Evolutionary conservation across 2,113 vertebrate genomes (phyloP).

Genomic region (Oreochromis aureus): DNA sequence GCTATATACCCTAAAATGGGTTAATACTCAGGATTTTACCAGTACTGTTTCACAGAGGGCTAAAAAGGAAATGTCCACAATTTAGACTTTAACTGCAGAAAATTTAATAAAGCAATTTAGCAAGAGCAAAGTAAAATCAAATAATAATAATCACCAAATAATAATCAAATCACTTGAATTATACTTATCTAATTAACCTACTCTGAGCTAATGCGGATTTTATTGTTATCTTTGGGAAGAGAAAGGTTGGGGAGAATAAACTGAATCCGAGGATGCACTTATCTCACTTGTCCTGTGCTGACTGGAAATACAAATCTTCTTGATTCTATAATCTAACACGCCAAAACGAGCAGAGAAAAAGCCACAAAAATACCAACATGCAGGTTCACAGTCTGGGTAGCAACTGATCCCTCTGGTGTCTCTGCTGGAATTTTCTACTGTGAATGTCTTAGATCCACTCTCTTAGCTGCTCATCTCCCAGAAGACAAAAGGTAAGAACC

Average conservation of each 20-base stretch:
- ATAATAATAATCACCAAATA: too few species aligned
- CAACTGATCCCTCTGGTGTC: not conserved
- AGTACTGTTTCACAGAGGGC: not conserved
- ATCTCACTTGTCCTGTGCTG: not conserved
- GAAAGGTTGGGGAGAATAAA: not conserved
- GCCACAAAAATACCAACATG: not conserved
- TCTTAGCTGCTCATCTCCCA: not conserved
- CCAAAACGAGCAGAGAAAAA: not conserved
- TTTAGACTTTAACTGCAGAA: not conserved
- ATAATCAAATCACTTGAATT: too few species aligned
- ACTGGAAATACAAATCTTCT: not conserved
- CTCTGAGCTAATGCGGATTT: not conserved
- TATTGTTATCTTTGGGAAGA: not conserved
- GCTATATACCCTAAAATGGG: rapidly evolving
- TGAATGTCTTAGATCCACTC: not conserved
- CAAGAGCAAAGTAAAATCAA: not conserved
- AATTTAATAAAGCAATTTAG: not conserved
- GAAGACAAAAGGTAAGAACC: not conserved
- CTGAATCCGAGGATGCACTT: not conserved
- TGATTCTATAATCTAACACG: not conserved
- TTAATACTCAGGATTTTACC: not conserved
- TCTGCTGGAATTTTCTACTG: not conserved
- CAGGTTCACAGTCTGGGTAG: not conserved
- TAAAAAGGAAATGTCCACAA: not conserved
- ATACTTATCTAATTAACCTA: not conserved